Evolutionary conservation across 1,140 invertebrate genomes (phyloP), one percentile per base, ranked within the genome.

Genomic region (Rhyzopertha dominica): DNA sequence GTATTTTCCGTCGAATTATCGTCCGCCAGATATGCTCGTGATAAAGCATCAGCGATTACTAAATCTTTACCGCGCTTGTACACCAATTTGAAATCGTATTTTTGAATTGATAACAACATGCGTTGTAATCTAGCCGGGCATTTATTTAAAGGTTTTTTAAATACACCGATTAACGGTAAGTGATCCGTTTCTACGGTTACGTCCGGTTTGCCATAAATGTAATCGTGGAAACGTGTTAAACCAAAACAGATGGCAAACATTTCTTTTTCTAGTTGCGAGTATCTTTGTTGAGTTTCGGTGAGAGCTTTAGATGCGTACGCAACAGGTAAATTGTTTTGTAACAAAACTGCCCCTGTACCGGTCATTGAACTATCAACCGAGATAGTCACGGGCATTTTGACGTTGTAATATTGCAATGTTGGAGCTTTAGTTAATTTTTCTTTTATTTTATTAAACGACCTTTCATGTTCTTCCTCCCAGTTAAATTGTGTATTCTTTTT

Each of bases 201-300:
- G n/a, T n/a, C n/a, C n/a, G n/a, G n/a, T 40, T 53, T 36, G 9
- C 61, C 50, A 41, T 32, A 53, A n/a, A n/a, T n/a, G n/a, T n/a
- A 12, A 62, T 61, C 42, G 39, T 57, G 43, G 48, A 63, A 61
- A 44, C 38, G 53, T 26, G 18, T 48, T 22, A 48, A 44, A 29
- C 46, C 54, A 41, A 51, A 62, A 14, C 26, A 29, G n/a, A 65
- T 51, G 13, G 52, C 52, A 4, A 62, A 38, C 22, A 60, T 32
- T 35, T 64, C 61, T 47, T 71, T 71, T 41, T 71, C 67, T 22
- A 71, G 69, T 37, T 67, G 65, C 0, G 65, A 56, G 31, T 67
- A 68, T 1, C 45, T 43, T 28, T 47, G 24, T 39, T 69, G 48
- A 16, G 49, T 46, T 31, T 51, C 30, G 9, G 51, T 66, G 8